phyloP scores from a whole-genome alignment of 2,797 vertebrate genomes.

The Typhlichthys subterraneus region DNA sequence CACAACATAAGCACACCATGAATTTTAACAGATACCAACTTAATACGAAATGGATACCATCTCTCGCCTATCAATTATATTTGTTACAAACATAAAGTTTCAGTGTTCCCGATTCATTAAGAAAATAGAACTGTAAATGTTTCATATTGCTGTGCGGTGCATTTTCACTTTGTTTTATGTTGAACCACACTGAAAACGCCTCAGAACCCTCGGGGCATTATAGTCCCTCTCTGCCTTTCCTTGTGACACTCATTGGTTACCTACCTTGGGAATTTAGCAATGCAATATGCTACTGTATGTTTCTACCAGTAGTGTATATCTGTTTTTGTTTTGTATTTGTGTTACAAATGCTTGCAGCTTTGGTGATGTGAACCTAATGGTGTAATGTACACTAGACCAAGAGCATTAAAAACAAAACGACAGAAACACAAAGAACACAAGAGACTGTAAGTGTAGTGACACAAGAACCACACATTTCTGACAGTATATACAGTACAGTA shows the following conservation, averaged over 20 bases:
- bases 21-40: too few relatives aligned
- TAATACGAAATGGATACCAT: too few relatives aligned
- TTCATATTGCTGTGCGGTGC: neutral
- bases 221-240: conserved; percentile 28
- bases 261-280: conserved; percentile 38
- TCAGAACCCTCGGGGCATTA: conserved; percentile 16
- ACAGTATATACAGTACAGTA: too few relatives aligned
- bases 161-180: neutral
- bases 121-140: neutral
- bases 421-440: neutral
- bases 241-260: conserved; percentile 19
- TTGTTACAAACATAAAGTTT: too few relatives aligned
- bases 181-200: conserved; percentile 21
- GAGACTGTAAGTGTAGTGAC: conserved; percentile 4
- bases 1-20: neutral
- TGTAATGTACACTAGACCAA: conserved; percentile 18
- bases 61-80: too few relatives aligned
- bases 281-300: conserved; percentile 22
- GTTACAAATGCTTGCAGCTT: conserved; percentile 18
- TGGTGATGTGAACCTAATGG: conserved; percentile 24
- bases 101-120: neutral
- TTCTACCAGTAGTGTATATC: conserved; percentile 13
- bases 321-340: conserved; percentile 32
- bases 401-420: conserved; percentile 16
- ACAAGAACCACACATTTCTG: too few relatives aligned